These are phyloP conservation scores for Caenorhabditis remanei DNA, from an alignment of 1,140 invertebrate genomes.

Conservation along the genomic window DNA sequence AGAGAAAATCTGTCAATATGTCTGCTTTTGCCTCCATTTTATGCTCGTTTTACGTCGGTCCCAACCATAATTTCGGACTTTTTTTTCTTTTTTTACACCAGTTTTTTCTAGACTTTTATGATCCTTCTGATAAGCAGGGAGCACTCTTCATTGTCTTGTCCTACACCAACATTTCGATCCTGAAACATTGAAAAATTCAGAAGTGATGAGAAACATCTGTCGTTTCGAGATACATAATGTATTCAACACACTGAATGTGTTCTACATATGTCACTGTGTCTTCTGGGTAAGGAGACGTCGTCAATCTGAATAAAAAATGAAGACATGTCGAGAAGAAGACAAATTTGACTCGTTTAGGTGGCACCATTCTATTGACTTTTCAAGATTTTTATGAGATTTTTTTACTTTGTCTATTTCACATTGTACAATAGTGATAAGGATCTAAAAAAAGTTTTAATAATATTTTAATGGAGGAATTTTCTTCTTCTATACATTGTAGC, in stretches of 20 bases:
- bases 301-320: conserved; percentile 41
- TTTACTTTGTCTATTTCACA: not conserved
- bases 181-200: not conserved
- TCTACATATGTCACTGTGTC: conserved; percentile 2
- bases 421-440: not conserved
- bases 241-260: conserved; percentile 11
- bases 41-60: not conserved
- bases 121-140: not conserved
- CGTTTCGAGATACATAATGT: not conserved
- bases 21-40: not conserved
- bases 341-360: not conserved
- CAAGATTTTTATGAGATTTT: not conserved
- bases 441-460: not conserved
- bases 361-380: not conserved
- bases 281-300: not conserved
- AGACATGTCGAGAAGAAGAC: not conserved
- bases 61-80: not conserved
- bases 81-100: not conserved
- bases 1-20: not conserved
- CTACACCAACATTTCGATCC: too few relatives aligned
- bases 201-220: not conserved
- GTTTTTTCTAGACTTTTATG: not conserved
- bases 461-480: too few relatives aligned
- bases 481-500: too few relatives aligned
- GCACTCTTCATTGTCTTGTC: too few relatives aligned